A percentile compares a stretch with the other conserved stretches of the same genome.
These are phyloP conservation scores for Colossoma macropomum DNA, from an alignment of 2,113 vertebrate species.

Conservation along the genomic window DNA sequence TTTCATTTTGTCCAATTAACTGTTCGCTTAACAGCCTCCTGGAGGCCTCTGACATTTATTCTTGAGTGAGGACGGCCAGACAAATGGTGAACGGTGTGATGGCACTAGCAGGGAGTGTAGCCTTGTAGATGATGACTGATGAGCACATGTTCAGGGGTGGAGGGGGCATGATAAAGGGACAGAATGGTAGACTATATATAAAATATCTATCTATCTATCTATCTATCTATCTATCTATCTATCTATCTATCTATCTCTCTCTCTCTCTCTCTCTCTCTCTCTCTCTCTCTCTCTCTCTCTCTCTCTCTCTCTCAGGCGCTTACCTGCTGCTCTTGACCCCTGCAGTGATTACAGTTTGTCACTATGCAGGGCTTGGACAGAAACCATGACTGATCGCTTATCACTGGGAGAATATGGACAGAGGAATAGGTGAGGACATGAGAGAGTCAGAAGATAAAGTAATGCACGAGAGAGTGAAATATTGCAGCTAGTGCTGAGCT, in stretches of 20 bases:
- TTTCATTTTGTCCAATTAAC: slow-evolving; percentile 40
- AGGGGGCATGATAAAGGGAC: too few relatives aligned
- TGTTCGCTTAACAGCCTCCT: slow-evolving; percentile 28
- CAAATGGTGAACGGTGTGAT: slow-evolving; percentile 36
- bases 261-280: slow-evolving; percentile 7
- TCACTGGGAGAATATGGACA: slow-evolving; percentile 6
- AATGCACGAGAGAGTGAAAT: neutral
- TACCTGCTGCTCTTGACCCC: slow-evolving; percentile 14
- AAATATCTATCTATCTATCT: too few relatives aligned
- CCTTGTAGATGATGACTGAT: slow-evolving; percentile 9
- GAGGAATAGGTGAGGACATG: neutral
- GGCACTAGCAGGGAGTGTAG: neutral
- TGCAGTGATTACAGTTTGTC: slow-evolving; percentile 22
- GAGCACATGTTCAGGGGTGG: slow-evolving; percentile 5
- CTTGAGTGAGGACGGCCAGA: neutral
- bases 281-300: neutral
- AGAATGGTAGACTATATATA: too few relatives aligned
- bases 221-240: neutral
- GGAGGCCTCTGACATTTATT: slow-evolving; percentile 9
- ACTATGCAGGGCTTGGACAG: slow-evolving; percentile 23
- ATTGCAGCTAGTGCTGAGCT: neutral
- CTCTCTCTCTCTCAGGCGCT: neutral
- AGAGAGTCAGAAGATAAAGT: neutral
- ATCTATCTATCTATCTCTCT: neutral
- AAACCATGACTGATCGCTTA: neutral